Evolutionary conservation across 2,888 invertebrate genomes (phyloP), one percentile per base, ranked within the genome.

Genomic region (Choreutis nemorana): DNA sequence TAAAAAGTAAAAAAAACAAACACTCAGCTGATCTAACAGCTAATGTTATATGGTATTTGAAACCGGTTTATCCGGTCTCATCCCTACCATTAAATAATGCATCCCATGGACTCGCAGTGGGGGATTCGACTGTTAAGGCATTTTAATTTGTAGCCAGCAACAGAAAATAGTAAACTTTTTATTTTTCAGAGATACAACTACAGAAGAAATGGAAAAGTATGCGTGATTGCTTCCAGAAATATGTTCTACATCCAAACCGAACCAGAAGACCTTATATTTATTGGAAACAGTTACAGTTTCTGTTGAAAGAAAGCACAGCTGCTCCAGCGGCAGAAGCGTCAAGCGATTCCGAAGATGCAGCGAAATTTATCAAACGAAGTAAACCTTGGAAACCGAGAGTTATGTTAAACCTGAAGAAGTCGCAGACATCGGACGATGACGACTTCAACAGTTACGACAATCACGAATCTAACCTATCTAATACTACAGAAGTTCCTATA

Each of bases 191-290:
- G 50, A 46, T 73, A 4, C 73, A 77, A 45, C 53, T 78, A 4
- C 75, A 77, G 44, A 77, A 73, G 48, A 78, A 77, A 53, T 78
- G 77, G 77, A 78, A 77, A 39, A 68, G 77, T 39, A 64, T 77
- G 8, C 49, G 73, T 14, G 78, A 78, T 36, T 67, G 68, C 37
- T 77, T 65, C 35, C 60, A 63, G 34, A 75, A 75, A 34, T 73
- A 67, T 45, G 29, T 65, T 14, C 35, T 49, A 2, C 61, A 72
- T 31, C 73, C 73, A 1, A 55, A 50, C 9, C 56, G 59, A 44
- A 63, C 63, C 4, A 63, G 48, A 35, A 53, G 60, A 8, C 75
- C 77, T 0, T 78, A 78, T 36, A 43, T 77, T 10, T 77, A 75
- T 40, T 39, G 40, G 7, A 68, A 56, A 38, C 66, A 70, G 9